Conservation (phyloP, 2,797 vertebrate genomes). For the Amblyopsis hoosieri region DNA sequence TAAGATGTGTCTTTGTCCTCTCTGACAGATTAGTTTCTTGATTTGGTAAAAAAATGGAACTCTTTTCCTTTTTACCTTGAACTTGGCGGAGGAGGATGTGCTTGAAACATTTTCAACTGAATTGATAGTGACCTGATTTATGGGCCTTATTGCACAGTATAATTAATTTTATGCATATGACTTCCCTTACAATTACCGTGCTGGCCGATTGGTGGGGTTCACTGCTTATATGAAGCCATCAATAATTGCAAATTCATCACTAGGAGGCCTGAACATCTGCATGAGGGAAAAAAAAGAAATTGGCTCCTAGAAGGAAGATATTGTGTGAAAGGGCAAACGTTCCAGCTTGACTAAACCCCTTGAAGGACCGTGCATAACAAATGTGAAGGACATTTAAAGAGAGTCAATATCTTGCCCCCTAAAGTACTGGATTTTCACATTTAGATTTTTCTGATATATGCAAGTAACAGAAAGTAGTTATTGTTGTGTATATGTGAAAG, state of each 20-base stretch:
- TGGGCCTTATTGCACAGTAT: conserved; percentile 85
- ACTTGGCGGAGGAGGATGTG: conserved; percentile 72
- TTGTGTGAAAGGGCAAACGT: conserved; percentile 68
- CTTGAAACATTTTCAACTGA: conserved; percentile 79
- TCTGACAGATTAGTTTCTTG: conserved; percentile 66
- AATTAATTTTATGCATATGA: conserved; percentile 97
- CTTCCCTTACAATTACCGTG: conserved; percentile 91
- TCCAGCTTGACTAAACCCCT: conserved; percentile 52
- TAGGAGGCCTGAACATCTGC: conserved; percentile 56
- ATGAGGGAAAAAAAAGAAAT: conserved; percentile 37
- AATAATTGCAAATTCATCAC: conserved; percentile 80
- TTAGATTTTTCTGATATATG: no score
- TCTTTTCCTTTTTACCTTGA: conserved; percentile 69
- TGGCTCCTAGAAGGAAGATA: conserved; percentile 49
- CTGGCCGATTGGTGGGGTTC: conserved; percentile 86
- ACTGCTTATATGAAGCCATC: conserved; percentile 86
- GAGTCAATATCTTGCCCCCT: conserved; percentile 13
- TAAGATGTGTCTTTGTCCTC: conserved; percentile 49
- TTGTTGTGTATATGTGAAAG: not conserved
- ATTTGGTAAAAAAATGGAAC: conserved; percentile 58
- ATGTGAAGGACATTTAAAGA: conserved; percentile 50
- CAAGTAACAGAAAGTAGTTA: no score
- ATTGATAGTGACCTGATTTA: conserved; percentile 92
- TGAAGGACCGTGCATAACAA: conserved; percentile 52
- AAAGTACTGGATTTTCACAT: not conserved